phyloP scores from a whole-genome alignment of 2,888 invertebrate species.

The Drosophila colorata region DNA sequence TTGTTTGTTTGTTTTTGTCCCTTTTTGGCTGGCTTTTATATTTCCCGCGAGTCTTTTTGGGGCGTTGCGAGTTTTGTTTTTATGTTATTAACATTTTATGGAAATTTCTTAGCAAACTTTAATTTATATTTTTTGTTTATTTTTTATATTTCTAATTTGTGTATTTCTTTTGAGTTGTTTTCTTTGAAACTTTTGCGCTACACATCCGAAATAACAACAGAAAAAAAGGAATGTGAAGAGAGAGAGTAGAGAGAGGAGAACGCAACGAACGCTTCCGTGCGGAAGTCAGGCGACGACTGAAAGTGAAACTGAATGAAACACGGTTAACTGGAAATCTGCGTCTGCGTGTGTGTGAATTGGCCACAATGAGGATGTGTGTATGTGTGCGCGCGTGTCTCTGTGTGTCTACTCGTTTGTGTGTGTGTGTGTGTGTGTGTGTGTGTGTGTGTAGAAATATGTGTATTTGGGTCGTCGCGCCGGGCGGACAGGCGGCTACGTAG shows the following conservation, averaged over 20 bases:
- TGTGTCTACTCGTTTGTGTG: conserved; percentile 7
- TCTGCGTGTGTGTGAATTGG: conserved; percentile 50
- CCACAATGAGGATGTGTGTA: conserved; percentile 21
- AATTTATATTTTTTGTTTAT: background rate
- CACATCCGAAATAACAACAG: conserved; percentile 41
- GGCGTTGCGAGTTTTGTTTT: conserved; percentile 14
- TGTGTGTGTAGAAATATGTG: conserved; percentile 13
- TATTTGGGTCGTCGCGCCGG: conserved; percentile 37
- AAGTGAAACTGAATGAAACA: conserved; percentile 72
- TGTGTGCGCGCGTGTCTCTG: conserved; percentile 20
- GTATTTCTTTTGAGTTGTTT: conserved; percentile 19
- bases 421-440: conserved; percentile 7
- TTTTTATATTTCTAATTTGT: background rate
- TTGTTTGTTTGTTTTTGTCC: conserved; percentile 17
- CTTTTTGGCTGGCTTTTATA: conserved; percentile 19
- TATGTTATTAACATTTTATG: conserved; percentile 32
- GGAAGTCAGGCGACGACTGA: conserved; percentile 79
- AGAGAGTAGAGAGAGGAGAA: conserved; percentile 45
- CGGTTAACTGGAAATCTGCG: conserved; percentile 64
- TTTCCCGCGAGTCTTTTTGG: conserved; percentile 35
- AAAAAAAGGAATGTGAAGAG: conserved; percentile 32
- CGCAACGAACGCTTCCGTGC: conserved; percentile 75
- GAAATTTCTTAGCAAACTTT: conserved; percentile 35
- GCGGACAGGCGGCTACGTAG: conserved; percentile 27
- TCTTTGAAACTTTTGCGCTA: conserved; percentile 19